Percentiles rank a stretch among this genome's conserved stretches.
These are phyloP conservation scores for Meloidogyne hapla DNA, from an alignment of 1,140 invertebrate genomes.

Conservation along the genomic window DNA sequence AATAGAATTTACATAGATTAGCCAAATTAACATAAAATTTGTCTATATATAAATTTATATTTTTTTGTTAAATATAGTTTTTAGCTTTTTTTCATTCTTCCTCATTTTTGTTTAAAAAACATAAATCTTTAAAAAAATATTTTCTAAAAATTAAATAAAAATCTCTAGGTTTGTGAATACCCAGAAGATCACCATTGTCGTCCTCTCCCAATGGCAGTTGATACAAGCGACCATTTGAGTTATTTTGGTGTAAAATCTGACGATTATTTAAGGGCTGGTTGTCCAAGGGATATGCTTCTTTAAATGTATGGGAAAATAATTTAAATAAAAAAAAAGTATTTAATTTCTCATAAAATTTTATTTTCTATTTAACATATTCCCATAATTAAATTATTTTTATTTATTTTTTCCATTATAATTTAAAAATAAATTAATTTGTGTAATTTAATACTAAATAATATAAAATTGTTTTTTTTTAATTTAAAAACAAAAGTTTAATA, in stretches of 20 bases:
- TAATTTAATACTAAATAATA: neutral
- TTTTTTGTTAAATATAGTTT: neutral
- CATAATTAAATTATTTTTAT: neutral
- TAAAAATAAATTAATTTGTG: neutral
- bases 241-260: slow-evolving; percentile 58
- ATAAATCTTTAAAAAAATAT: too few relatives aligned
- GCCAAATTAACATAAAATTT: neutral
- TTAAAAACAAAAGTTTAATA: too few relatives aligned
- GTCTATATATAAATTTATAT: neutral
- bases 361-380: neutral
- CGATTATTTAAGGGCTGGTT: slow-evolving; percentile 54
- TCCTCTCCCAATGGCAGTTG: slow-evolving; percentile 58
- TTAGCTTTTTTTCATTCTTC: neutral
- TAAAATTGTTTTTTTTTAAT: neutral
- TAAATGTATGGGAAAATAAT: slow-evolving; percentile 20
- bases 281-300: slow-evolving; percentile 47
- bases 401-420: neutral
- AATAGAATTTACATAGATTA: slow-evolving; percentile 9
- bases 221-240: slow-evolving; percentile 55
- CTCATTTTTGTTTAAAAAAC: too few relatives aligned
- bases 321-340: neutral
- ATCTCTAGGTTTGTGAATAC: slow-evolving; percentile 53
- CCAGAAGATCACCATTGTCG: slow-evolving; percentile 61
- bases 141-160: too few relatives aligned
- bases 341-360: neutral